Conservation (phyloP, 2,113 vertebrate genomes). For the Alosa alosa region DNA sequence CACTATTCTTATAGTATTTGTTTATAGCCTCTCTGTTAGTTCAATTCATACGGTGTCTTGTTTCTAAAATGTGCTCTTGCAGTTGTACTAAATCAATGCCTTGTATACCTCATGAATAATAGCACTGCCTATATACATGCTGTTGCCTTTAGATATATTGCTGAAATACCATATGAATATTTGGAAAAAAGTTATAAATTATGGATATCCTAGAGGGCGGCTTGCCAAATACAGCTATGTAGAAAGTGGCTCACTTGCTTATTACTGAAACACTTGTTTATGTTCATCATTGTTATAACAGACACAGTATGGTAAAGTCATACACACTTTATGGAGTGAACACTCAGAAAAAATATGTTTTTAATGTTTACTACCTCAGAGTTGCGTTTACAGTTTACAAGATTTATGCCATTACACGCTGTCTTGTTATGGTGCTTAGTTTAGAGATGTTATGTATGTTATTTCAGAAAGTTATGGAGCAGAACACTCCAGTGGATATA, state of each 20-base stretch:
- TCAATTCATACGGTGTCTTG: neutral
- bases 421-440: constrained; percentile 3
- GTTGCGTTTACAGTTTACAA: neutral
- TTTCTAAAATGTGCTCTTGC: neutral
- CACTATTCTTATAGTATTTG: neutral
- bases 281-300: neutral
- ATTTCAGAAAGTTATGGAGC: neutral
- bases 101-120: neutral
- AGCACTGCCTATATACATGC: neutral
- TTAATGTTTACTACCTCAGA: neutral
- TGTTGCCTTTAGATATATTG: neutral
- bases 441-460: neutral
- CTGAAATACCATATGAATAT: neutral
- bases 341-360: neutral
- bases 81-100: neutral
- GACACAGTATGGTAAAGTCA: neutral
- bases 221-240: neutral
- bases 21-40: neutral
- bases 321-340: neutral
- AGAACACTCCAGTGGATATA: constrained; percentile 4
- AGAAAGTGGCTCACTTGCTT: neutral
- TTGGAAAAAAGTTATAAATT: neutral
- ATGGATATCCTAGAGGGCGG: neutral
- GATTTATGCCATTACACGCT: neutral
- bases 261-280: neutral